These are phyloP conservation scores for Colostygia pectinataria DNA, from an alignment of 2,888 invertebrate species.

Conservation along the genomic window DNA sequence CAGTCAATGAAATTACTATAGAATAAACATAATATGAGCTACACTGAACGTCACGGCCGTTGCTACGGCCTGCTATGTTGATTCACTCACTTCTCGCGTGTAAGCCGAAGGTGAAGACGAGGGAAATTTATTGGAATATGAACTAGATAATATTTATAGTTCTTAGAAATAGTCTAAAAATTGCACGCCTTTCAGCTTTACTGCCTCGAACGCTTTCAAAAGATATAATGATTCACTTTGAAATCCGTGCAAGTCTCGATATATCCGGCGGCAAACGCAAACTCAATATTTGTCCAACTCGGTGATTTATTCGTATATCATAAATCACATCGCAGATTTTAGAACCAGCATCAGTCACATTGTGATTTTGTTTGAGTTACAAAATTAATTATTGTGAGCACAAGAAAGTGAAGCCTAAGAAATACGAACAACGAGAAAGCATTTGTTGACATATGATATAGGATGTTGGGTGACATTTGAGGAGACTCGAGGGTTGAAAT, in stretches of 20 bases:
- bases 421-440: constrained; percentile 14
- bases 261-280: constrained; percentile 39
- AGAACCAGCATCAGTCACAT: not conserved
- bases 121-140: constrained; percentile 73
- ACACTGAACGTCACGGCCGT: constrained; percentile 66
- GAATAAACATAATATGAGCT: constrained; percentile 69
- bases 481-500: constrained; percentile 23
- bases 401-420: constrained; percentile 6
- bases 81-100: constrained; percentile 63
- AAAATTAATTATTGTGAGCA: not conserved
- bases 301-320: constrained; percentile 34
- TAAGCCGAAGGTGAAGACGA: constrained; percentile 65
- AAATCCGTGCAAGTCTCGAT: constrained; percentile 34
- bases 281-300: constrained; percentile 40
- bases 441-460: constrained; percentile 19
- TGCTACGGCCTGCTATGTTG: constrained; percentile 62
- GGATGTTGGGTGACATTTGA: constrained; percentile 27
- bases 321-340: constrained; percentile 35
- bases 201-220: constrained; percentile 39
- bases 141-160: constrained; percentile 75
- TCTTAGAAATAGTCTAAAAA: constrained; percentile 68
- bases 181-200: constrained; percentile 58
- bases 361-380: constrained; percentile 4
- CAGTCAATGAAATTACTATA: constrained; percentile 75
- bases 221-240: constrained; percentile 34